These are phyloP conservation scores for Apamea monoglypha DNA, from an alignment of 2,888 invertebrate species.

Conservation along the genomic window DNA sequence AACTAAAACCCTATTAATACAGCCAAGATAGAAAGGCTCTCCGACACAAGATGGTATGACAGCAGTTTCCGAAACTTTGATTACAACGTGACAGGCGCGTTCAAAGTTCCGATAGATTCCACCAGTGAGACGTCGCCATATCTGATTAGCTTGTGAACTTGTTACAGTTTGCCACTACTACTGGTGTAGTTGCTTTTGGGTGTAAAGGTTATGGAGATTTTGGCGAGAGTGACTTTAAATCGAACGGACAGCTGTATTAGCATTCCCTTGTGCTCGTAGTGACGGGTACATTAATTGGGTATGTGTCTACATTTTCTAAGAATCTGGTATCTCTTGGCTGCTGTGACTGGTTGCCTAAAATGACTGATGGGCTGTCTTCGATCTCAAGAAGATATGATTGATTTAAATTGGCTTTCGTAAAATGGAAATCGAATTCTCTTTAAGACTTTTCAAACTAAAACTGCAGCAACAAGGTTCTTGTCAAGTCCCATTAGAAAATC, in stretches of 20 bases:
- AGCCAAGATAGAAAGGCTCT: conserved; percentile 70
- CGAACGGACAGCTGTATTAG: not conserved
- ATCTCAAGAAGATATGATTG: not conserved
- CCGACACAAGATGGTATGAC: conserved; percentile 69
- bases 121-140: conserved; percentile 69
- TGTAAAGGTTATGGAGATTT: not conserved
- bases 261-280: not conserved
- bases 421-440: not conserved
- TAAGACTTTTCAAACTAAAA: not conserved
- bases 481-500: not conserved
- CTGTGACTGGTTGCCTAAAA: not conserved
- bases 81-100: conserved; percentile 73
- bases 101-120: conserved; percentile 77
- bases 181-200: not conserved
- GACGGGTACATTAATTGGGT: not conserved
- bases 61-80: conserved; percentile 77
- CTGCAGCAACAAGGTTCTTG: too few relatives aligned
- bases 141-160: conserved; percentile 77
- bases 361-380: not conserved
- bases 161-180: conserved; percentile 64
- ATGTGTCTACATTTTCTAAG: not conserved
- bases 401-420: not conserved
- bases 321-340: too few relatives aligned
- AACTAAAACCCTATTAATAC: conserved; percentile 72
- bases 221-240: conserved; percentile 9